These are phyloP conservation scores for Caenorhabditis macrosperma DNA, from an alignment of 2,888 invertebrate genomes.

Conservation along the genomic window DNA sequence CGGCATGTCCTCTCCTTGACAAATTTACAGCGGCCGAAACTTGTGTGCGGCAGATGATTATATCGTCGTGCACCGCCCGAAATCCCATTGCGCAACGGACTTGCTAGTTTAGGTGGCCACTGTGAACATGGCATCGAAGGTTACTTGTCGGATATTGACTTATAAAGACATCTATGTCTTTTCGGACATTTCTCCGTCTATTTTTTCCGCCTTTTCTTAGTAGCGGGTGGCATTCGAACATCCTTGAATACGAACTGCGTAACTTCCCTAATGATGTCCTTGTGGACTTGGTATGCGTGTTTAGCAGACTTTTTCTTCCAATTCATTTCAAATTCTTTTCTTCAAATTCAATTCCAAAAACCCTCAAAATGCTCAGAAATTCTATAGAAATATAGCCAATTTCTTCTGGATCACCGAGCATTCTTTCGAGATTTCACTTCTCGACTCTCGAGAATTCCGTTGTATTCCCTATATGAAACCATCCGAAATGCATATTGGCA, in stretches of 20 bases:
- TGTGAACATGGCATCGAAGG: conserved; percentile 51
- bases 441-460: conserved; percentile 28
- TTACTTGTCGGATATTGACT: conserved; percentile 55
- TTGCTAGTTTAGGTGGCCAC: conserved; percentile 48
- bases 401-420: conserved; percentile 46
- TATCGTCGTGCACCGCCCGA: conserved; percentile 50
- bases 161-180: conserved; percentile 27
- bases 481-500: conserved; percentile 47
- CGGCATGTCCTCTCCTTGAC: conserved; percentile 42
- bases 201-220: conserved; percentile 19
- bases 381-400: conserved; percentile 21
- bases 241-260: conserved; percentile 36
- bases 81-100: conserved; percentile 47
- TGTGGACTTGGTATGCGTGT: conserved; percentile 10
- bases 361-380: not conserved
- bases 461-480: conserved; percentile 15
- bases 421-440: conserved; percentile 28
- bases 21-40: conserved; percentile 50
- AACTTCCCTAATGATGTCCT: conserved; percentile 11
- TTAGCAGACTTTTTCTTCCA: conserved; percentile 3
- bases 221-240: conserved; percentile 28
- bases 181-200: conserved; percentile 32
- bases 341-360: conserved; percentile 11
- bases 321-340: conserved; percentile 9
- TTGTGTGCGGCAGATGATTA: conserved; percentile 51